Base-by-base conservation (phyloP, 2,888 invertebrate genomes). In the Dicyrtomina minuta region DNA sequence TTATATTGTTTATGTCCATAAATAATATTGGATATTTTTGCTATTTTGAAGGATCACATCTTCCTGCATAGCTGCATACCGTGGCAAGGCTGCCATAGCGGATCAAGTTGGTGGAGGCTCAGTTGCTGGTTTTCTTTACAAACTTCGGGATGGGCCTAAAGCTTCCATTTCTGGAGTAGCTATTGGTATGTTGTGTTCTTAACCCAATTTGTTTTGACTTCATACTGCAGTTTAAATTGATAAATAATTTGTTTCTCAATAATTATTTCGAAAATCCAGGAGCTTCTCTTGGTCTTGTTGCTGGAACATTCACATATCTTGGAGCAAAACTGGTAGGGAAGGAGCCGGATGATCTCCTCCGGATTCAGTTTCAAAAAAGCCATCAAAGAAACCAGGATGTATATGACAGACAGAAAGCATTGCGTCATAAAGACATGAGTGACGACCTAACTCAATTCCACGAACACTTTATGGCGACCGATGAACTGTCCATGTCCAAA, bases 71-170 rank as follows among this genome's bases (percentile, higher is more conserved):
- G 85, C 89, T 12, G 86, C 87, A 0, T 92, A 91, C 79, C 83
- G 88, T 70, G 88, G 87, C 1, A 86, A 89, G 74, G 86, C 87
- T 39, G 86, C 89, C 0, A 79, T 91, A 6, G 74, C 87, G 24
- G 90, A 92, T 79, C 90, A 89, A 80, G 78, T 87, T 0, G 79
- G 83, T 1, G 90, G 88, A 0, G 92, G 91, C 10, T 81, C 84
- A 0, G 8, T 87, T 0, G 87, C 89, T 0, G 90, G 92, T 0
- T 83, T 84, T 0, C 17, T 88, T 5, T 91, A 88, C 80, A 91
- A 89, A 83, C 80, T 87, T 0, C 86, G 86, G 77, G 80, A 89
- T 79, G 92, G 92, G 0, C 80, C 89, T 1, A 85, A 87, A 62
- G 91, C 88, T 5, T 85, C 87, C 80, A 75, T 88, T 3, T 88